Evolutionary conservation across 1,140 invertebrate genomes (phyloP).

Genomic region (Centruroides sculpturatus): DNA sequence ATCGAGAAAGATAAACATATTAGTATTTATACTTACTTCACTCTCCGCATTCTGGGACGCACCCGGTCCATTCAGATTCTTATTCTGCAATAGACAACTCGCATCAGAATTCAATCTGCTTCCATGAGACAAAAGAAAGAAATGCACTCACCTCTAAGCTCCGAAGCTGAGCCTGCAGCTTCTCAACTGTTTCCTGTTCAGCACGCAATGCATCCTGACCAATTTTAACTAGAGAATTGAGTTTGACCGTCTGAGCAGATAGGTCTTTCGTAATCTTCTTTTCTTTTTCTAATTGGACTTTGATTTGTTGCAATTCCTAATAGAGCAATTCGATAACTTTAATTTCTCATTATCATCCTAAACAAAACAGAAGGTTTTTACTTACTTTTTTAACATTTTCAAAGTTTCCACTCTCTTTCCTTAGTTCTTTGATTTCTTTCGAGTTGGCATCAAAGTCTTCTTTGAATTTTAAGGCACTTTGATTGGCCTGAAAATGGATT

Average conservation of each 20-base stretch:
- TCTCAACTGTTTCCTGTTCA: conserved; percentile 26
- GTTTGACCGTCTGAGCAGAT: conserved; percentile 23
- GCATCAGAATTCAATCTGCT: too few species aligned
- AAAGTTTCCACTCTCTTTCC: conserved; percentile 4
- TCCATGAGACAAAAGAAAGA: background rate
- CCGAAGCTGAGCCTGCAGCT: conserved; percentile 17
- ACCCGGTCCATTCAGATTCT: too few species aligned
- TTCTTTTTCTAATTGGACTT: conserved; percentile 21
- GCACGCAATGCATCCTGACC: conserved; percentile 28
- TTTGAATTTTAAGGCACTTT: conserved; percentile 9
- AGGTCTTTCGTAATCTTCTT: conserved; percentile 28
- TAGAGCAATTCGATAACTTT: background rate
- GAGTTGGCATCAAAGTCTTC: conserved; percentile 12
- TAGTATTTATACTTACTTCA: too few species aligned
- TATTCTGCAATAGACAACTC: too few species aligned
- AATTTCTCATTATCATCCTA: too few species aligned
- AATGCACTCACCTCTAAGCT: background rate
- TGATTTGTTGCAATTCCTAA: conserved; percentile 18
- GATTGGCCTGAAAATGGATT: conserved; percentile 3
- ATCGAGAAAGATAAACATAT: too few species aligned
- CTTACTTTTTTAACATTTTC: conserved; percentile 6
- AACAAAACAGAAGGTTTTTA: background rate
- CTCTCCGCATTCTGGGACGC: too few species aligned
- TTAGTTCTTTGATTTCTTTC: conserved; percentile 10
- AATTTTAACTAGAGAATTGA: conserved; percentile 30